Percentiles rank a stretch among this genome's conserved stretches.
phyloP scores from a whole-genome alignment of 2,797 vertebrate species.

The Loriculus beryllinus region DNA sequence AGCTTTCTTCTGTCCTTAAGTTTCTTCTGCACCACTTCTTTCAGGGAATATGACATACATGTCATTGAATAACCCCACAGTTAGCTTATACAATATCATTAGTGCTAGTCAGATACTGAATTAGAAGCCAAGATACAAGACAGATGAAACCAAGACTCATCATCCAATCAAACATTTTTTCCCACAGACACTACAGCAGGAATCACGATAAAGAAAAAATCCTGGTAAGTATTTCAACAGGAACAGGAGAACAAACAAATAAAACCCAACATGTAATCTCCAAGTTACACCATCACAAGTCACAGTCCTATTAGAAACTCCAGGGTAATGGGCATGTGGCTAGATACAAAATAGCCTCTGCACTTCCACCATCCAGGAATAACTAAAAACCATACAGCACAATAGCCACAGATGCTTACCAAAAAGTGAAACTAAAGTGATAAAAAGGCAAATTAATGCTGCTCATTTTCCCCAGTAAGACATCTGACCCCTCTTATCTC shows the following conservation, averaged over 20 bases:
- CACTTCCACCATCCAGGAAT: neutral
- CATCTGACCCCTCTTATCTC: neutral
- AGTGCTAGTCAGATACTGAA: neutral
- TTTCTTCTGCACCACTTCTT: neutral
- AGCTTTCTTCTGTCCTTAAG: neutral
- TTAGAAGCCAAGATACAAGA: neutral
- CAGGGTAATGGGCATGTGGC: neutral
- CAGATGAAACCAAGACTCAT: neutral
- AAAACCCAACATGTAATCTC: neutral
- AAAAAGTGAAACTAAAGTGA: neutral
- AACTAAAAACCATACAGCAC: neutral
- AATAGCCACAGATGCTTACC: neutral
- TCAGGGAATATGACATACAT: neutral
- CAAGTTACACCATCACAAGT: neutral
- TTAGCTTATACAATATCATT: neutral
- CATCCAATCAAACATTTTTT: neutral
- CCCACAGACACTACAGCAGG: neutral
- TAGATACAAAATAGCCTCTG: fast-evolving
- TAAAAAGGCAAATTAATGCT: conserved; percentile 5
- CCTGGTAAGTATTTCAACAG: neutral
- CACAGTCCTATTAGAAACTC: fast-evolving
- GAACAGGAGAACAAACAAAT: neutral
- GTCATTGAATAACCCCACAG: neutral
- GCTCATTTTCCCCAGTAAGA: neutral
- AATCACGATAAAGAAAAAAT: neutral